Base-by-base conservation (phyloP, 2,888 invertebrate genomes). In the Apamea anceps region DNA sequence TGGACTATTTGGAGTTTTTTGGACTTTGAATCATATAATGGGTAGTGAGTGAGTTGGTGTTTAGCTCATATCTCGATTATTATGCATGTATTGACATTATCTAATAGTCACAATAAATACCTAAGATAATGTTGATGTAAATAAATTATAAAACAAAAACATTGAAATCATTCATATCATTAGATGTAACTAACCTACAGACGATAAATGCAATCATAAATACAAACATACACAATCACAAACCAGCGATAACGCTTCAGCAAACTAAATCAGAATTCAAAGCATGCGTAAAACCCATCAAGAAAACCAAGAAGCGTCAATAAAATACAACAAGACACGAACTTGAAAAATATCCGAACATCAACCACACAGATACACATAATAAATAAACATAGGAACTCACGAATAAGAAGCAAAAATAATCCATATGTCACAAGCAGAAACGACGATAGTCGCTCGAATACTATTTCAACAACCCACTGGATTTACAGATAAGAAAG, bases 341-440 rank as follows among this genome's bases (percentile, higher is more conserved):
- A 85, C 82, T 79, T 77, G 77, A 68, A 65, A 60, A 77, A 84
- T 71, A 82, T 77, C 72, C 48, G 37, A 74, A 42, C 54, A 70
- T 80, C 51, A 84, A 68, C 5, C 18, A 68, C 73, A 82, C 70
- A 80, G 48, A 82, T 76, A 85, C 51, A 74, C 51, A 80, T 80
- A 79, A 86, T 72, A 88, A 88, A 89, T 80, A 88, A 89, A 86
- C 80, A 86, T 77, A 66, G 79, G 88, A 81, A 86, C 92, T 92
- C 81, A 92, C 92, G 76, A 80, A 88, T 67, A 92, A 83, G 79
- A 93, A 93, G 86, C 93, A 93, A 92, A 91, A 91, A 83, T 91
- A 91, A 90, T 91, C 91, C 91, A 91, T 91, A 91, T 77, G 63
- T 80, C 86, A 88, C 91, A 82, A 82, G 86, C 84, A 85, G 85